Evolutionary conservation across 2,797 vertebrate genomes (phyloP), one percentile per base, ranked within the genome.

Genomic region (Cetoscarus ocellatus): DNA sequence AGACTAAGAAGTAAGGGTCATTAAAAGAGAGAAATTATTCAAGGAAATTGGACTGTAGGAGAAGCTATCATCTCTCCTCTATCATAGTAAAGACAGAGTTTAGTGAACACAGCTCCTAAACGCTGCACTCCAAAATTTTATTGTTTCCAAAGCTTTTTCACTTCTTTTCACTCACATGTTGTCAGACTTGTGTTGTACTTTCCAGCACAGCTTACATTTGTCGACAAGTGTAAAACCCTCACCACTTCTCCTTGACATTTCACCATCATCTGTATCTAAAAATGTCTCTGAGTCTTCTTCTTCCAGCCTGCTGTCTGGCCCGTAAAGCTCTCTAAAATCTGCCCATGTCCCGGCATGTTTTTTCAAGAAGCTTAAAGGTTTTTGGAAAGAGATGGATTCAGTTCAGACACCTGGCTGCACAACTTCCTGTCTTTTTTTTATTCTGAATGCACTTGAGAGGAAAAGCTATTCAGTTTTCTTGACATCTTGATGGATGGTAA

Each of bases 171-270:
- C 27, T 27, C 27, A 27, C 27, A 27, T 4, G 27, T 61, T 12
- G 42, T 48, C 66, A 49, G 44, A 70, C 50, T 17, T 45, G 56
- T 45, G 36, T 34, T 39, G 35, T 40, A 65, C 68, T 49, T 70
- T 34, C 39, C 47, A 45, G 67, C 3, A 8, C 43, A 56, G 40
- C 69, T 71, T 27, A 27, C 27, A 27, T 67, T 19, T 56, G 64
- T 77, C 59, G 56, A 49, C 42, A 49, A 12, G 49, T 1, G 42
- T 74, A 59, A 66, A 83, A 65, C 39, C 3, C 1, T 57, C 42
- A 45, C 39, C 10, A 8, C 57, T 17, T 72, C 59, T 15, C 18
- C 44, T 78, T 76, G 67, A 86, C 72, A 73, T 82, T 82, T 84
- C 57, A 72, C 48, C 40, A 56, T 56, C 66, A 65, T 72, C 59